These are phyloP conservation scores for Pammene fasciana DNA, from an alignment of 2,888 invertebrate species.

Conservation along the genomic window DNA sequence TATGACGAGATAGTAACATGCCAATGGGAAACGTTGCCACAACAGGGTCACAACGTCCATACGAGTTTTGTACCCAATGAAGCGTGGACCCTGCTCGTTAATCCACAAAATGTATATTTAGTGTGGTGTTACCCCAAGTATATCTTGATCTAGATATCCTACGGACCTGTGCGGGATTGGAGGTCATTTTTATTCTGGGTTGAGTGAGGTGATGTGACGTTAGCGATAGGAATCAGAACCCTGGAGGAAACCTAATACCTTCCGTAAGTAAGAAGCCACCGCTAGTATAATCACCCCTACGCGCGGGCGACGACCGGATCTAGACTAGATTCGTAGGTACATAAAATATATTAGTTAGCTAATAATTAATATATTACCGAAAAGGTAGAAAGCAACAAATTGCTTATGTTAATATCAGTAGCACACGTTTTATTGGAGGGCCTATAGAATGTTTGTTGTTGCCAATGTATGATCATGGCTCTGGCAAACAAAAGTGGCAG, in stretches of 20 bases:
- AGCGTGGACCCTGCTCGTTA: conserved; percentile 52
- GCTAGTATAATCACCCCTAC: conserved; percentile 42
- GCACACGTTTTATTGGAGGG: too few relatives aligned
- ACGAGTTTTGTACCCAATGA: conserved; percentile 50
- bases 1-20: conserved; percentile 29
- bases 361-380: too few relatives aligned
- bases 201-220: neutral
- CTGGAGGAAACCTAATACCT: conserved; percentile 52
- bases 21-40: conserved; percentile 28
- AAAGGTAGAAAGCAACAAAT: too few relatives aligned
- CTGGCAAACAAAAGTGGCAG: too few relatives aligned
- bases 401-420: too few relatives aligned
- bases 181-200: conserved; percentile 6
- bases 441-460: too few relatives aligned
- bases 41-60: conserved; percentile 43
- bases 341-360: conserved; percentile 3
- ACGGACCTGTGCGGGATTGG: neutral
- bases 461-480: too few relatives aligned
- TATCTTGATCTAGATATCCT: neutral
- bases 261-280: conserved; percentile 69
- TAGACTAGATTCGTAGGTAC: conserved; percentile 21
- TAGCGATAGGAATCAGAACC: neutral
- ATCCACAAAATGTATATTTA: neutral
- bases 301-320: conserved; percentile 39
- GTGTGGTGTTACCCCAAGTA: neutral